A percentile compares a stretch with the other conserved stretches of the same genome.
Evolutionary conservation across 2,797 vertebrate species (phyloP).

Genomic region (Sebastes steindachneri): DNA sequence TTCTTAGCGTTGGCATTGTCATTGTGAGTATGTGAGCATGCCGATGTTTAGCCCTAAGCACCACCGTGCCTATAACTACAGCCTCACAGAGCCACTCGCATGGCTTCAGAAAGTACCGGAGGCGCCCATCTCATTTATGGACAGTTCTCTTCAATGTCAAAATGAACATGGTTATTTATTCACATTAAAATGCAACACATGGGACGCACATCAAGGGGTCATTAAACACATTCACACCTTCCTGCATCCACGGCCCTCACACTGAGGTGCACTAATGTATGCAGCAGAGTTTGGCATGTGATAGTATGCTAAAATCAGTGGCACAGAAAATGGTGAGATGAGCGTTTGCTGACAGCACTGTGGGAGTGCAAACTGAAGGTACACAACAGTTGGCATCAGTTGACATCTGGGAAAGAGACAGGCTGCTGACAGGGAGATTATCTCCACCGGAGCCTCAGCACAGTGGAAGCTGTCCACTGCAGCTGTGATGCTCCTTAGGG

Average conservation of each 20-base stretch:
- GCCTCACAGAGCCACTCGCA: neutral
- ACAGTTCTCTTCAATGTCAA: neutral
- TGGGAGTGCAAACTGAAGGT: constrained; percentile 55
- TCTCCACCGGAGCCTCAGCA: constrained; percentile 65
- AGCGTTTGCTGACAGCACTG: constrained; percentile 63
- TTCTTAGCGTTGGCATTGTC: neutral
- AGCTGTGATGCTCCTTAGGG: constrained; percentile 62
- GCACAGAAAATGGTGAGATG: constrained; percentile 35
- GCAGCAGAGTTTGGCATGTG: constrained; percentile 7
- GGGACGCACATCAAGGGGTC: neutral
- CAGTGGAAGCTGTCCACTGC: constrained; percentile 65
- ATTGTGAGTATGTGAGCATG: neutral
- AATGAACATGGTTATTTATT: neutral
- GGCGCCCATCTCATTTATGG: neutral
- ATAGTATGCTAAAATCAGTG: constrained; percentile 40
- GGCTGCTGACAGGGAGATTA: constrained; percentile 80
- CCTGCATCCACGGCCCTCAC: neutral
- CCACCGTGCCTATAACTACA: neutral
- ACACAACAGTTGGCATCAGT: constrained; percentile 68
- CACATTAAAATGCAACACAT: neutral
- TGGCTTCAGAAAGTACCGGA: neutral
- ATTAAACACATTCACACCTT: constrained; percentile 14
- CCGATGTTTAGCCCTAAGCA: neutral
- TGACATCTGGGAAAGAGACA: constrained; percentile 73
- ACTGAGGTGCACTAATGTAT: neutral